Percentiles rank a stretch among this genome's conserved stretches.
These are phyloP conservation scores for Alca torda DNA, from an alignment of 2,797 vertebrate species.

Conservation along the genomic window DNA sequence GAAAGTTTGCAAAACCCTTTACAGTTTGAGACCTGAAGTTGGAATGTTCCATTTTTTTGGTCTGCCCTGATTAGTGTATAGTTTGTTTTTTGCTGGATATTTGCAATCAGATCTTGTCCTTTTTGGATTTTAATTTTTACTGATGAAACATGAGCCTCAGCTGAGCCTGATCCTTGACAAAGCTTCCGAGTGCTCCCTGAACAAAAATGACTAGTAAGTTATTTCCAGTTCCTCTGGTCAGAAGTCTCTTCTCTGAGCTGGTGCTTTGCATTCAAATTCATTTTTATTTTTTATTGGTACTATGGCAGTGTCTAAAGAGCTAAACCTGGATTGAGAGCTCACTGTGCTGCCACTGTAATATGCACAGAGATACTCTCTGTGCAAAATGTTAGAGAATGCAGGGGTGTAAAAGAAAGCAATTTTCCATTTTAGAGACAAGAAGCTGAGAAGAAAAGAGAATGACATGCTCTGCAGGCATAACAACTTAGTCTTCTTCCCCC, in stretches of 20 bases:
- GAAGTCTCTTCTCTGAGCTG: not conserved
- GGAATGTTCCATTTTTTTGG: not conserved
- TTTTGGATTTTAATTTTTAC: not conserved
- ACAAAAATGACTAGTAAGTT: not conserved
- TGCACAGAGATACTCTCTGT: not conserved
- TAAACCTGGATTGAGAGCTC: not conserved
- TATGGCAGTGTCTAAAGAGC: not conserved
- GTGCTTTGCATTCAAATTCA: not conserved
- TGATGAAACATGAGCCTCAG: not conserved
- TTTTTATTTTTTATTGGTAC: not conserved
- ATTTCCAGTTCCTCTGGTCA: not conserved
- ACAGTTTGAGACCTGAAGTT: not conserved
- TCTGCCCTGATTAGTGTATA: not conserved
- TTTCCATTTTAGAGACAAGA: not conserved
- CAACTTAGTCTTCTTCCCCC: not conserved
- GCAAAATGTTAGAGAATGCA: not conserved
- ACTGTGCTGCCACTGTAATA: not conserved
- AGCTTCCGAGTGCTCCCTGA: not conserved
- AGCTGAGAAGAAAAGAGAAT: not conserved
- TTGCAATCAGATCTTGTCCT: not conserved
- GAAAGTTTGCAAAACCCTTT: not conserved
- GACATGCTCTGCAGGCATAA: not conserved
- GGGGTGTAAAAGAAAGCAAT: not conserved
- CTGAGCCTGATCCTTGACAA: not conserved
- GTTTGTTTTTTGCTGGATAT: not conserved